Conservation (phyloP, 2,888 invertebrate species). For the Apamea sordens region DNA sequence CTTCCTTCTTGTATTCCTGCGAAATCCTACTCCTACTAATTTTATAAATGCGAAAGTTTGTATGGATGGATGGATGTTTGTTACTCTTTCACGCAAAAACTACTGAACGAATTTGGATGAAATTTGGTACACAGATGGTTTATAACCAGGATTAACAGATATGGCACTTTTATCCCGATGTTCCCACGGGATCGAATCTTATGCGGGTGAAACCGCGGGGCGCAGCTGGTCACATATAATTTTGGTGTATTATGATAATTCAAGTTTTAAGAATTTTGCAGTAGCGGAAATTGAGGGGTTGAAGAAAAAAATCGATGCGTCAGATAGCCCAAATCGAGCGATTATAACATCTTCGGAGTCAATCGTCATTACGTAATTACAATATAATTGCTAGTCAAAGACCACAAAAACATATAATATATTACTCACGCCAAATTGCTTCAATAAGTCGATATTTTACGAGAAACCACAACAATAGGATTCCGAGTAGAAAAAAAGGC, state of each 20-base stretch:
- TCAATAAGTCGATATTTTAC: slow-evolving; percentile 10
- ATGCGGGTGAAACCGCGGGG: no score
- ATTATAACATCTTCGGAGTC: not conserved
- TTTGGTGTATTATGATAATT: no score
- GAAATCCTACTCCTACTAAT: no score
- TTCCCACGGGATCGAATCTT: no score
- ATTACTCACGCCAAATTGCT: slow-evolving; percentile 46
- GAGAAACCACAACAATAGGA: slow-evolving; percentile 50
- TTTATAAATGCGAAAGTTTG: no score
- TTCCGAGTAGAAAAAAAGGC: slow-evolving; percentile 13
- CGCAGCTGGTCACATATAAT: no score
- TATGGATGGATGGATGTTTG: no score
- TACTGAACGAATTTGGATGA: no score
- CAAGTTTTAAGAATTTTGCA: not conserved
- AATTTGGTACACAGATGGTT: no score
- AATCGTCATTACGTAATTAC: not conserved
- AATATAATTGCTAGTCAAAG: not conserved
- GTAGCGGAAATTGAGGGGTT: not conserved
- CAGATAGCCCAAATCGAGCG: not conserved
- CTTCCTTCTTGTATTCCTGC: not conserved
- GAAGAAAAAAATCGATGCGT: not conserved
- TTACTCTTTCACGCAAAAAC: no score
- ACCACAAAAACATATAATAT: slow-evolving; percentile 1
- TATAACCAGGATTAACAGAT: no score
- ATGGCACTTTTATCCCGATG: no score